Percentiles rank a stretch among this genome's conserved stretches.
Evolutionary conservation across 2,888 invertebrate species (phyloP).

Genomic region (Slavum lentiscoides): DNA sequence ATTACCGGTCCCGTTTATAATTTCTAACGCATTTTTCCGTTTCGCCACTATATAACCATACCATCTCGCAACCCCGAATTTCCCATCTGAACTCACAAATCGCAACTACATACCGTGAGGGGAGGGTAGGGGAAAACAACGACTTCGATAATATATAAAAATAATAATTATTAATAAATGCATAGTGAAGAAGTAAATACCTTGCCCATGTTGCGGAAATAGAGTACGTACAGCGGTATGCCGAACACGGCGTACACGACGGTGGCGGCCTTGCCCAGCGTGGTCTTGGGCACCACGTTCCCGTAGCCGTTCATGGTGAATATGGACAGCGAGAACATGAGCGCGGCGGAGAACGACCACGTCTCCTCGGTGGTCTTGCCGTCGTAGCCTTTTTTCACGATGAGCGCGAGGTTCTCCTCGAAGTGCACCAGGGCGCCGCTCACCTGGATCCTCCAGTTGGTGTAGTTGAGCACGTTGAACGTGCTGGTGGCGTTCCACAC

Average conservation of each 20-base stretch:
- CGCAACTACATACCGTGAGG: no score
- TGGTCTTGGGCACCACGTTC: conserved; percentile 79
- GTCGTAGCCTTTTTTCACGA: conserved; percentile 74
- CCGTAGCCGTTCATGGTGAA: conserved; percentile 93
- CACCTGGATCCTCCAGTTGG: conserved; percentile 67
- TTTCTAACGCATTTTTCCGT: no score
- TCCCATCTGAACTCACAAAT: no score
- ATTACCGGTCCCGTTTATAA: no score
- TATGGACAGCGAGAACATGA: conserved; percentile 86
- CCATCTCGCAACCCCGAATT: no score
- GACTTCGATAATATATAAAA: no score
- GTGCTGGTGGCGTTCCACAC: conserved; percentile 71
- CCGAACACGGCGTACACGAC: conserved; percentile 86
- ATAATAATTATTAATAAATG: no score
- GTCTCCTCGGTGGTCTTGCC: conserved; percentile 69
- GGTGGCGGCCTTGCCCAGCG: conserved; percentile 81
- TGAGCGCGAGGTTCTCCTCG: conserved; percentile 70
- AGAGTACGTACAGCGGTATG: conserved; percentile 82
- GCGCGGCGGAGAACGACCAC: conserved; percentile 85
- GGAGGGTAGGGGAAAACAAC: no score
- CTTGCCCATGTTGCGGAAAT: conserved; percentile 88
- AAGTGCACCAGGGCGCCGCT: conserved; percentile 68
- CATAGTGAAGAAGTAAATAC: not conserved
- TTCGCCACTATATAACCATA: no score
- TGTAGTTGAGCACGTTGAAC: conserved; percentile 72